Evolutionary conservation across 1,140 invertebrate species (phyloP).

Genomic region (Acromyrmex charruanus): DNA sequence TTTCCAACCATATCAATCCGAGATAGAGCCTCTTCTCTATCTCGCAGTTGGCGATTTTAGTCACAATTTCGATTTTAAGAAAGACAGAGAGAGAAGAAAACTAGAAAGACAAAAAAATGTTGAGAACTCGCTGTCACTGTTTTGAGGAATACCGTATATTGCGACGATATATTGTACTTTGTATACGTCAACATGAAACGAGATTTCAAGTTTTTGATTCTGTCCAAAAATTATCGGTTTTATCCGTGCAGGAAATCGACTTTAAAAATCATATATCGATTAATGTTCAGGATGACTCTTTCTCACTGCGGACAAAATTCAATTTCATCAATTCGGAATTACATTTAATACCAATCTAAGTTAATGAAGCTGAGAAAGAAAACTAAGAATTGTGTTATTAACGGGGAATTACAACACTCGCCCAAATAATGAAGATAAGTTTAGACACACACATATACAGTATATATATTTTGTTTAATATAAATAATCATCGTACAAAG

Average conservation of each 20-base stretch:
- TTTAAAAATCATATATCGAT: not conserved
- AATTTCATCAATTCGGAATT: not conserved
- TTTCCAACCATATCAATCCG: slow-evolving; percentile 63
- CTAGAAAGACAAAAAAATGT: slow-evolving; percentile 48
- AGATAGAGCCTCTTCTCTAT: slow-evolving; percentile 47
- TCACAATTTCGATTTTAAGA: slow-evolving; percentile 55
- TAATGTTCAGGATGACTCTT: not conserved
- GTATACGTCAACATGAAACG: not conserved
- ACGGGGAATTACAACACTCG: not conserved
- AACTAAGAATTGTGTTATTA: not conserved
- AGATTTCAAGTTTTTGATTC: not conserved
- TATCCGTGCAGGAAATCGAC: not conserved
- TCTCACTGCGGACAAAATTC: slow-evolving; percentile 30
- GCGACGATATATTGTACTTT: slow-evolving; percentile 3
- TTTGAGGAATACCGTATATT: slow-evolving; percentile 57
- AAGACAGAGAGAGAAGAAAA: not conserved
- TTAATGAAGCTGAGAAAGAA: not conserved
- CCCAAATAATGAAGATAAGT: slow-evolving; percentile 10
- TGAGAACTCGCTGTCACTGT: slow-evolving; percentile 23
- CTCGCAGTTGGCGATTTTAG: slow-evolving; percentile 50
- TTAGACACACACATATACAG: not conserved
- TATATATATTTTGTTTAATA: not conserved
- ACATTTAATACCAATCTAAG: not conserved
- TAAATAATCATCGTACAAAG: slow-evolving; percentile 30
- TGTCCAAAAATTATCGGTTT: too few species aligned